These are phyloP conservation scores for Dromococcyx pavoninus DNA, from an alignment of 2,797 vertebrate genomes.

Conservation along the genomic window DNA sequence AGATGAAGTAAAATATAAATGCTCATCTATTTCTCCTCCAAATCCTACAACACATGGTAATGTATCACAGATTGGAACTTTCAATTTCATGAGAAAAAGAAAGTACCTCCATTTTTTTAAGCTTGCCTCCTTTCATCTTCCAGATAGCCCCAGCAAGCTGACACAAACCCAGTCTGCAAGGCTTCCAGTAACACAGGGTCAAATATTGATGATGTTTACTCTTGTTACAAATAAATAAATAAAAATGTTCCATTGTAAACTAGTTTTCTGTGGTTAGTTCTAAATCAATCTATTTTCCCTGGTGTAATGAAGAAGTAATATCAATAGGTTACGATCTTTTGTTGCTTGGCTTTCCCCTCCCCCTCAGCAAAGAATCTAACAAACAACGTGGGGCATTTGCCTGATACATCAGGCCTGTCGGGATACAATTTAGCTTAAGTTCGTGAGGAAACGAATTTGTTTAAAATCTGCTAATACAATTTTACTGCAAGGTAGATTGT, in stretches of 20 bases:
- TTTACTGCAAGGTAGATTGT: neutral
- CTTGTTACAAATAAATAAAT: constrained; percentile 58
- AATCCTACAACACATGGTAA: neutral
- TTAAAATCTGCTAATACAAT: neutral
- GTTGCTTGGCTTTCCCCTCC: constrained; percentile 46
- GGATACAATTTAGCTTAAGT: neutral
- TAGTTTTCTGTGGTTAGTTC: constrained; percentile 31
- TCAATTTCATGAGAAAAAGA: neutral
- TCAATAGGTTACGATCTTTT: constrained; percentile 62
- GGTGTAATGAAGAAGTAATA: neutral
- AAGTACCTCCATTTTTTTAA: neutral
- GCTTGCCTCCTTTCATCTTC: neutral
- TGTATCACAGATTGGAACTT: neutral
- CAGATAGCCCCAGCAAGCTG: neutral
- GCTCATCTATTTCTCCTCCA: neutral
- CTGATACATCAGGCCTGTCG: constrained; percentile 29
- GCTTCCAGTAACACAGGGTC: constrained; percentile 2
- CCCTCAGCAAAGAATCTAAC: constrained; percentile 53
- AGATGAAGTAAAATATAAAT: neutral
- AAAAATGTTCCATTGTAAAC: constrained; percentile 24
- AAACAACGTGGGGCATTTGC: constrained; percentile 27
- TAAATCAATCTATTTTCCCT: constrained; percentile 48
- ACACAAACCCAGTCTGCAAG: neutral
- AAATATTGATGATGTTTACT: constrained; percentile 37
- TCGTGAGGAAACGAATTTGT: neutral